Base-by-base conservation (phyloP, 1,140 invertebrate species). In the Drosophila bifasciata region DNA sequence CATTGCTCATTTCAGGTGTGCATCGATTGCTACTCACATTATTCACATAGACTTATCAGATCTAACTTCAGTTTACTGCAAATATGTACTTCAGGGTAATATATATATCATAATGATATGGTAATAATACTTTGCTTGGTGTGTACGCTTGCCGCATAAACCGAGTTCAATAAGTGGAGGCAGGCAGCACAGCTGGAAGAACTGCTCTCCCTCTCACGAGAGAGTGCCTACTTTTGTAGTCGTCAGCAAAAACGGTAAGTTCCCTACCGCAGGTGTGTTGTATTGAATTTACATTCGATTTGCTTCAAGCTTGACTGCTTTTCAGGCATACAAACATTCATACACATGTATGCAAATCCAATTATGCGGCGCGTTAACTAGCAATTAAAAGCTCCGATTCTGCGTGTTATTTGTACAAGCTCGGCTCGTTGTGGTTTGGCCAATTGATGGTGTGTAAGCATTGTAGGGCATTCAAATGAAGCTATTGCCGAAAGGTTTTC, bases 231-330 rank as follows among this genome's bases (percentile, higher is more conserved):
- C 5, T 15, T 57, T 74, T 74, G 70, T 39, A 46, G 36, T 74
- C 70, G 70, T 74, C 70, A 74, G 70, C 70, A 74, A 56, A 55
- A 51, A 62, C 39, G 55, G 46, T n/a, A 8, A n/a, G 49, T 55
- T 50, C 69, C 28, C 58, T 73, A 25, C 16, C 11, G 2, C 11
- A 13, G 16, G 8, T 1, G 2, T 15, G 15, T 32, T 17, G 8
- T 17, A 36, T 9, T 23, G 39, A n/a, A 56, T 56, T 21, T 23
- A n/a, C 11, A 43, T 23, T n/a, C 36, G 19, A 3, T 8, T 19
- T 21, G 19, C 2, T 11, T 23, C 15, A 5, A 52, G 16, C 13
- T 15, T 1, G 2, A 51, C 15, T 15, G 16, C 25, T 16, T 8
- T 53, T 39, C 19, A 21, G 39, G 8, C 1, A 32, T 23, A 21